Evolutionary conservation across 2,113 vertebrate genomes (phyloP).

Genomic region (Bubo bubo): DNA sequence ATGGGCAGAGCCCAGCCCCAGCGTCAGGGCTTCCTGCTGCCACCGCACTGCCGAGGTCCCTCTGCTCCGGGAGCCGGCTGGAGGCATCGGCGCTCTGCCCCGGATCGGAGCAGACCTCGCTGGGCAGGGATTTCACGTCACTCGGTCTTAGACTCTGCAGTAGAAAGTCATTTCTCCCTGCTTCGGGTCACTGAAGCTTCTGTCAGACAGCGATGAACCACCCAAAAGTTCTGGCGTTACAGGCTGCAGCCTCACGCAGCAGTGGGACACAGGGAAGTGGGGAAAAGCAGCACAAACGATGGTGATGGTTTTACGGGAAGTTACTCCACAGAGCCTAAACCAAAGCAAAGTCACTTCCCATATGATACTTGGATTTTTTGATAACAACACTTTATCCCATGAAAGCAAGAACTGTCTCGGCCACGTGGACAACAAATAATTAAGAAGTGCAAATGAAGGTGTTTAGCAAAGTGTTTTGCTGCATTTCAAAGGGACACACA

Average conservation of each 20-base stretch:
- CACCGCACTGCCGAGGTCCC: neutral
- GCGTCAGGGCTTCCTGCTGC: neutral
- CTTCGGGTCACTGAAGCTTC: neutral
- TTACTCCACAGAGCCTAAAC: neutral
- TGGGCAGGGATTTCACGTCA: neutral
- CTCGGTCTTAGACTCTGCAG: neutral
- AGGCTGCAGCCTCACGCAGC: neutral
- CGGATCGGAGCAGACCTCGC: rapidly evolving
- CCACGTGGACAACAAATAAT: neutral
- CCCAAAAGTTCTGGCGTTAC: neutral
- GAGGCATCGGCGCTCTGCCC: neutral
- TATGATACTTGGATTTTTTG: neutral
- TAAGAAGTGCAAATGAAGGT: neutral
- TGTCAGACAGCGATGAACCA: neutral
- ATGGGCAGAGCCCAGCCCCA: neutral
- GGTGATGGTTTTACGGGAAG: neutral
- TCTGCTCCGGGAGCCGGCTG: rapidly evolving
- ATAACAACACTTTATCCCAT: neutral
- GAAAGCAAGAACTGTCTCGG: neutral
- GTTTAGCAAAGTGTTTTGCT: neutral
- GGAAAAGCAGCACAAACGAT: neutral
- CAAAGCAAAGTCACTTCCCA: neutral
- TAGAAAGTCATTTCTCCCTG: neutral
- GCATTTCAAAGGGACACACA: neutral
- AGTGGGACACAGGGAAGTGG: rapidly evolving